Percentiles rank a stretch among this genome's conserved stretches.
Evolutionary conservation across 2,113 vertebrate genomes (phyloP).

Genomic region (Pygathrix nemaeus): DNA sequence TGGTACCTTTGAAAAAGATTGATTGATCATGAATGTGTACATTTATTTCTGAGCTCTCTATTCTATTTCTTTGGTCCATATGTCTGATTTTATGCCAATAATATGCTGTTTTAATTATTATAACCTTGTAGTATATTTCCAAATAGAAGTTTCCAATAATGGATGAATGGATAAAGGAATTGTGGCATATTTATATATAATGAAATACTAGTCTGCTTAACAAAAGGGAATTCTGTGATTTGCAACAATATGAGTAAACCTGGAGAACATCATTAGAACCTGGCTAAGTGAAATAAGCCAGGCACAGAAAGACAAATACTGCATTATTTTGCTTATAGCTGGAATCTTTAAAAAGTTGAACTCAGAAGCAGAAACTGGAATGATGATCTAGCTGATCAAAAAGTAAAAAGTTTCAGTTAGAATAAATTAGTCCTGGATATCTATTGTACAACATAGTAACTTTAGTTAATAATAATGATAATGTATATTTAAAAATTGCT

Average conservation of each 20-base stretch:
- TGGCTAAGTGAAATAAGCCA: not conserved
- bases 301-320: not conserved
- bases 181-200: no score
- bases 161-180: not conserved
- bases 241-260: not conserved
- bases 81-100: not conserved
- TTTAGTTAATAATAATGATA: not conserved
- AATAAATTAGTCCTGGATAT: not conserved
- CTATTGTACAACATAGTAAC: not conserved
- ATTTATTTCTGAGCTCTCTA: not conserved
- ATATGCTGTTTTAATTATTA: not conserved
- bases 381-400: not conserved
- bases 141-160: not conserved
- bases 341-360: not conserved
- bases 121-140: not conserved
- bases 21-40: not conserved
- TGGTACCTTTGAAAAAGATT: not conserved
- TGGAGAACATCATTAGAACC: not conserved
- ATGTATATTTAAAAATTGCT: not conserved
- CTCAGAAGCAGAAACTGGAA: not conserved
- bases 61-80: not conserved
- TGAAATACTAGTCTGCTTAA: not conserved
- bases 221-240: not conserved
- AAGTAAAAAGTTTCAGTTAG: not conserved
- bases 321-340: not conserved